phyloP scores from a whole-genome alignment of 2,888 invertebrate genomes.

The Xylophagus ater region DNA sequence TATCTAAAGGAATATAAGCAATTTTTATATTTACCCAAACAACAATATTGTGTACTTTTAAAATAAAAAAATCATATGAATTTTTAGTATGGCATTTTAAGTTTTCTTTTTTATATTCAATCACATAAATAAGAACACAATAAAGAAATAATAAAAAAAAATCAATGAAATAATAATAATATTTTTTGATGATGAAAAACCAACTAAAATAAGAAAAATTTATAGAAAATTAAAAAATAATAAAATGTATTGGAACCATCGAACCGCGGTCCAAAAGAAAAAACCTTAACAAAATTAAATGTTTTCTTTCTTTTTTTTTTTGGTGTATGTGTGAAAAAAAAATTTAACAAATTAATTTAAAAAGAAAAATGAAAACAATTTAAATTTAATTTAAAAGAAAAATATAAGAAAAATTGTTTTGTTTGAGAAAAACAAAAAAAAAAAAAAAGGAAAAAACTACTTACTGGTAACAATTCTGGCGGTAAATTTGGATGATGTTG shows the following conservation, averaged over 20 bases:
- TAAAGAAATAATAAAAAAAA: slow-evolving; percentile 15
- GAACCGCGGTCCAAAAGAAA: slow-evolving; percentile 42
- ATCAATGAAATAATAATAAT: slow-evolving; percentile 18
- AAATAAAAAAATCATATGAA: too few relatives aligned
- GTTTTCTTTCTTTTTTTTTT: slow-evolving; percentile 4
- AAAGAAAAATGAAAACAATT: slow-evolving; percentile 4
- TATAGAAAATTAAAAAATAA: slow-evolving; percentile 17
- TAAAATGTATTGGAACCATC: slow-evolving; percentile 34
- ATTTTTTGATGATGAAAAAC: too few relatives aligned
- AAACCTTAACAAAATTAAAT: slow-evolving; percentile 39
- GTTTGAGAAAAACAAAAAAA: slow-evolving; percentile 8
- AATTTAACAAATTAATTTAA: background rate
- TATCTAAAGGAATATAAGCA: too few relatives aligned
- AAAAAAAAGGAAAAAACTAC: slow-evolving; percentile 18
- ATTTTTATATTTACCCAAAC: too few relatives aligned
- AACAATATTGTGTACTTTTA: too few relatives aligned
- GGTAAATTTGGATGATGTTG: slow-evolving; percentile 35
- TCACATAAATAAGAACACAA: slow-evolving; percentile 13
- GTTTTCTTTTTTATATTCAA: slow-evolving; percentile 19
- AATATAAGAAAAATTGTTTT: background rate
- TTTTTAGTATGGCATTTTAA: slow-evolving; percentile 11
- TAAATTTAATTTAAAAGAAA: background rate
- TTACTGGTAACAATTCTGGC: slow-evolving; percentile 39
- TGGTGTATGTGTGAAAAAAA: background rate
- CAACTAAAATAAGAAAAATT: slow-evolving; percentile 4